These are phyloP conservation scores for Zosterops lateralis DNA, from an alignment of 2,113 vertebrate species.

Conservation along the genomic window DNA sequence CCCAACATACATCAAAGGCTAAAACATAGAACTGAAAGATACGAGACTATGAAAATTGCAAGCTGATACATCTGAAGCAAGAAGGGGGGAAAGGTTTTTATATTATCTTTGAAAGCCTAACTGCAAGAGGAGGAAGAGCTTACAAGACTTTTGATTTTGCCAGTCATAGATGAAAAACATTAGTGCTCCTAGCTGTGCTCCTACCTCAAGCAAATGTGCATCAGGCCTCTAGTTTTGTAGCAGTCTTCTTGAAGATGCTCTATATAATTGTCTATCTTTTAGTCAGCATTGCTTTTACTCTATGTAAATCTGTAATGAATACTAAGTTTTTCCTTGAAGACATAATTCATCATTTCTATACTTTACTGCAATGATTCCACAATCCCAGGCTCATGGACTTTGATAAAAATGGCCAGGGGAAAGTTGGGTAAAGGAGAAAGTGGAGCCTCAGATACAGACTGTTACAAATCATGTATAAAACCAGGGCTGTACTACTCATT, in stretches of 20 bases:
- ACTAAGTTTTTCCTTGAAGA: conserved; percentile 11
- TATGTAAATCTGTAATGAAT: conserved; percentile 4
- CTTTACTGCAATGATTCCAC: conserved; percentile 36
- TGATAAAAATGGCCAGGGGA: conserved; percentile 39
- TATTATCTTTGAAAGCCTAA: neutral
- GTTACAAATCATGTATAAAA: conserved; percentile 33
- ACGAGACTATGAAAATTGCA: neutral
- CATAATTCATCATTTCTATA: conserved; percentile 28
- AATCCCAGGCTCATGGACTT: neutral
- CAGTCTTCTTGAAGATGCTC: neutral
- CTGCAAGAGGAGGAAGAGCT: neutral
- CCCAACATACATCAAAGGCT: neutral
- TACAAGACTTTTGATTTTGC: neutral
- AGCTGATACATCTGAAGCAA: neutral
- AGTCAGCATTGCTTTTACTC: neutral
- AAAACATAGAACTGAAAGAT: neutral
- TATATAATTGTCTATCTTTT: neutral
- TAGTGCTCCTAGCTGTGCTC: neutral
- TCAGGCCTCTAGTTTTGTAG: neutral
- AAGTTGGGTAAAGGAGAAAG: neutral
- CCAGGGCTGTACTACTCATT: neutral
- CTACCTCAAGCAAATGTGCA: neutral
- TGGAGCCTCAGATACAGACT: neutral
- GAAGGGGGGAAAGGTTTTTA: neutral
- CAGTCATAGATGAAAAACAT: neutral